Conservation (phyloP, 2,888 invertebrate genomes). For the Trissolcus brochymenae region DNA sequence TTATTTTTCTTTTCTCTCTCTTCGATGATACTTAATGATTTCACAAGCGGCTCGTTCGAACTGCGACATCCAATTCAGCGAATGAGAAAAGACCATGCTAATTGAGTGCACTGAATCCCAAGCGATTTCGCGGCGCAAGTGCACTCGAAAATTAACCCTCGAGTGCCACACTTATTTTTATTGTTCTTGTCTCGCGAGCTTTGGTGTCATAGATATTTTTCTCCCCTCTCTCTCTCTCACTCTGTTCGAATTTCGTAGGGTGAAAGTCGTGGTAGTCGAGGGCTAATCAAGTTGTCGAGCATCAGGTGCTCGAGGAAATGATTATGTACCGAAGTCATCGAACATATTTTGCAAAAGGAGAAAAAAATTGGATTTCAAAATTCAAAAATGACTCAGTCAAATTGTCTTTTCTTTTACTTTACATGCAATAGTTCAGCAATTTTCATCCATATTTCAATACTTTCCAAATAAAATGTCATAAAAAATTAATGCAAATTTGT, state of each 20-base stretch:
- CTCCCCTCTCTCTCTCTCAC: too few species aligned
- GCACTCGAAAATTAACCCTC: slow-evolving; percentile 11
- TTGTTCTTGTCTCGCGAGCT: slow-evolving; percentile 1
- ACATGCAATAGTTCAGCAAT: too few species aligned
- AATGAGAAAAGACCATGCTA: slow-evolving; percentile 14
- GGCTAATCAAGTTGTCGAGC: too few species aligned
- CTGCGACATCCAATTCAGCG: slow-evolving; percentile 9
- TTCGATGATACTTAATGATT: slow-evolving; percentile 55
- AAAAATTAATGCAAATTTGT: too few species aligned
- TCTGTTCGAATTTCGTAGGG: slow-evolving; percentile 3
- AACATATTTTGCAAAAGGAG: slow-evolving; percentile 5
- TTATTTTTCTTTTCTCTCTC: neutral
- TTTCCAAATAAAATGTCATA: too few species aligned
- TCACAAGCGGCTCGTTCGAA: slow-evolving; percentile 25
- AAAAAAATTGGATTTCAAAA: too few species aligned
- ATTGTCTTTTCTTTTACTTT: too few species aligned
- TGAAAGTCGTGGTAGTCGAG: too few species aligned
- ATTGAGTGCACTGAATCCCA: slow-evolving; percentile 30
- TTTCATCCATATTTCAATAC: too few species aligned
- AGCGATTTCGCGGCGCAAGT: slow-evolving; percentile 21
- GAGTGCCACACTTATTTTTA: too few species aligned
- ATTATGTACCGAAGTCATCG: slow-evolving; percentile 21
- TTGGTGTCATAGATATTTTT: too few species aligned
- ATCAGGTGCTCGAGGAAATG: slow-evolving; percentile 9
- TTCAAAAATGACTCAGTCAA: too few species aligned